These are phyloP conservation scores for Lithophane ornitopus DNA, from an alignment of 2,888 invertebrate species.

Conservation along the genomic window DNA sequence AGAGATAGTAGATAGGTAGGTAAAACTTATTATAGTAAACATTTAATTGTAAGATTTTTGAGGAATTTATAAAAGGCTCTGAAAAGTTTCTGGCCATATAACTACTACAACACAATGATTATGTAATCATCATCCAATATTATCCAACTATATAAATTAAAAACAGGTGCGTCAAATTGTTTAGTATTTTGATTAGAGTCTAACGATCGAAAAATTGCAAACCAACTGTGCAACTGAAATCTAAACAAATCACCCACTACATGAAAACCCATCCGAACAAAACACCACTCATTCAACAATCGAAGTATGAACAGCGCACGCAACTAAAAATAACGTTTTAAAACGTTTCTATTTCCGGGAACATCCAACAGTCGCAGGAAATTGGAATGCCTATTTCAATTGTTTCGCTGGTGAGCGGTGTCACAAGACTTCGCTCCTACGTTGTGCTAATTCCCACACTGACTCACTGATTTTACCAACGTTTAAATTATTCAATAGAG, in stretches of 20 bases:
- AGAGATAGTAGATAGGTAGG: not conserved
- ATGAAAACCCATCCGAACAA: not conserved
- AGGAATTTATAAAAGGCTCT: not conserved
- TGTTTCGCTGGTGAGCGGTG: slow-evolving; percentile 71
- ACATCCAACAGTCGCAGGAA: slow-evolving; percentile 73
- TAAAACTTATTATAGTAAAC: not conserved
- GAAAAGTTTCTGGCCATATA: not conserved
- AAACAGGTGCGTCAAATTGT: not conserved
- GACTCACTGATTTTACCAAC: slow-evolving; percentile 50
- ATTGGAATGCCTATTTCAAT: slow-evolving; percentile 82
- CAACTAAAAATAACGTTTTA: slow-evolving; percentile 68
- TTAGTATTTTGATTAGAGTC: not conserved
- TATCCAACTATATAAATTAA: not conserved
- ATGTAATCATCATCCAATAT: not conserved
- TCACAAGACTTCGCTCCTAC: slow-evolving; percentile 48
- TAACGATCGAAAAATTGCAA: not conserved
- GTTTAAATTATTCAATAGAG: slow-evolving; percentile 40
- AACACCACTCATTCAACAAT: slow-evolving; percentile 10
- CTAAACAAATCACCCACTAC: not conserved
- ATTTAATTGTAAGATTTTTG: not conserved
- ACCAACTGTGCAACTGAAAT: not conserved
- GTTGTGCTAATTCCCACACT: slow-evolving; percentile 69
- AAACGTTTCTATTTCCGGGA: slow-evolving; percentile 75
- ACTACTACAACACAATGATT: not conserved
- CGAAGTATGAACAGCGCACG: slow-evolving; percentile 21